These are phyloP conservation scores for Hartigia nigra DNA, from an alignment of 2,888 invertebrate genomes.

Conservation along the genomic window DNA sequence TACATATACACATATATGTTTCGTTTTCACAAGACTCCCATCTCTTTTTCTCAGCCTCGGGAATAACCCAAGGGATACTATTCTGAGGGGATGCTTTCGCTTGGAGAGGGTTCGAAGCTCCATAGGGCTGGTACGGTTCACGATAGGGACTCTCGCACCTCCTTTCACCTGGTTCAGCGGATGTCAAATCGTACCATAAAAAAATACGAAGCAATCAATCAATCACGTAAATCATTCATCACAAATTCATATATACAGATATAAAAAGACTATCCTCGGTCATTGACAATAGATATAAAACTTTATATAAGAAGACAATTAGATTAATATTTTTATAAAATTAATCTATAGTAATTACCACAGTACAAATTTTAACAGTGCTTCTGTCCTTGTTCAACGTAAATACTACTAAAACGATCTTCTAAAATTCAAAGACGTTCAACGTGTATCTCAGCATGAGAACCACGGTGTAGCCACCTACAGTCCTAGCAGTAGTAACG, in stretches of 20 bases:
- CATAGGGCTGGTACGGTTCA: constrained; percentile 11
- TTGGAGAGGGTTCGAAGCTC: neutral
- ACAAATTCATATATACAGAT: no score
- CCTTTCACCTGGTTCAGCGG: constrained; percentile 19
- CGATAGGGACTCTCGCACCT: constrained; percentile 14
- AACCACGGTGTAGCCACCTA: constrained; percentile 8
- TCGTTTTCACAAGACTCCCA: neutral
- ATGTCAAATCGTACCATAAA: constrained; percentile 14
- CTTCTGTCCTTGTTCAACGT: neutral
- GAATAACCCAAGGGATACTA: neutral
- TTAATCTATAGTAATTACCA: neutral
- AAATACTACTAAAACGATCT: neutral
- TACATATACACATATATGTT: neutral
- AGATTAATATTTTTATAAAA: no score
- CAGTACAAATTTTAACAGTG: neutral
- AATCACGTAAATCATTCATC: neutral
- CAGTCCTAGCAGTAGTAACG: constrained; percentile 13
- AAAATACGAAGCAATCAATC: neutral
- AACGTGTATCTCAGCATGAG: neutral
- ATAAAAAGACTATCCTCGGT: no score
- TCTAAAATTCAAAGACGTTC: neutral
- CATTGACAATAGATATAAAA: neutral
- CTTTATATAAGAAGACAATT: neutral
- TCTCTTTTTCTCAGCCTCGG: neutral
- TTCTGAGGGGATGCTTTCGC: neutral